Evolutionary conservation across 2,797 vertebrate species (phyloP).

Genomic region (Bradypodion ventrale): DNA sequence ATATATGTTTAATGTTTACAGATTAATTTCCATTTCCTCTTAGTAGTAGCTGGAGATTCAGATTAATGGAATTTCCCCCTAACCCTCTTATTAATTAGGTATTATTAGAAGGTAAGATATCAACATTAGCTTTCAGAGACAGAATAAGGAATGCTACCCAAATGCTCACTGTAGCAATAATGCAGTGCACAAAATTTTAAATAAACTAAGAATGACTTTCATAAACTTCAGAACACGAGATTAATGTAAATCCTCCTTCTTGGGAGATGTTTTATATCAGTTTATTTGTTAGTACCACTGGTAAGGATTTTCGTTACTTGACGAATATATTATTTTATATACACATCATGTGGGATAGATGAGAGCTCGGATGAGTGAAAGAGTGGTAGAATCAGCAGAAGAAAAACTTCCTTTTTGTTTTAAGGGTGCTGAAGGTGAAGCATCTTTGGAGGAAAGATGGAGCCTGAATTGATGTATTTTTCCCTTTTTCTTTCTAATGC

Average conservation of each 20-base stretch:
- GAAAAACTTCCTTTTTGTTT: neutral
- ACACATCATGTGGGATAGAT: neutral
- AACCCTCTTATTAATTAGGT: constrained; percentile 69
- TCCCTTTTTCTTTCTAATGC: no score
- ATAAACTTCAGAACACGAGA: constrained; percentile 68
- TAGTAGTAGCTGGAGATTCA: constrained; percentile 59
- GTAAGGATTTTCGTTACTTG: constrained; percentile 32
- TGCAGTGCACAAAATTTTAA: constrained; percentile 59
- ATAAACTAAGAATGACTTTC: constrained; percentile 61
- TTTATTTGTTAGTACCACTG: constrained; percentile 53
- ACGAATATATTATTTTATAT: neutral
- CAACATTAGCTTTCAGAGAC: constrained; percentile 61
- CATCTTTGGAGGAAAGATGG: neutral
- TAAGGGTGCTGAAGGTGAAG: neutral
- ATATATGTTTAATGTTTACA: constrained; percentile 35
- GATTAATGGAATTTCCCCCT: constrained; percentile 60
- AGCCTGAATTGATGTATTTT: neutral
- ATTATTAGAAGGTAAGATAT: constrained; percentile 67
- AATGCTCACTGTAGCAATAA: constrained; percentile 53
- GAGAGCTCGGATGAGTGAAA: neutral
- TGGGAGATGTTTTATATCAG: constrained; percentile 55
- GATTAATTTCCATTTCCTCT: constrained; percentile 72
- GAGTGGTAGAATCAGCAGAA: no score
- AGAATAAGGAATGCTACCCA: constrained; percentile 60
- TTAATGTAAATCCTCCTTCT: constrained; percentile 62